Conservation (phyloP, 2,797 vertebrate species). For the Microctenopoma steveboyesi region DNA sequence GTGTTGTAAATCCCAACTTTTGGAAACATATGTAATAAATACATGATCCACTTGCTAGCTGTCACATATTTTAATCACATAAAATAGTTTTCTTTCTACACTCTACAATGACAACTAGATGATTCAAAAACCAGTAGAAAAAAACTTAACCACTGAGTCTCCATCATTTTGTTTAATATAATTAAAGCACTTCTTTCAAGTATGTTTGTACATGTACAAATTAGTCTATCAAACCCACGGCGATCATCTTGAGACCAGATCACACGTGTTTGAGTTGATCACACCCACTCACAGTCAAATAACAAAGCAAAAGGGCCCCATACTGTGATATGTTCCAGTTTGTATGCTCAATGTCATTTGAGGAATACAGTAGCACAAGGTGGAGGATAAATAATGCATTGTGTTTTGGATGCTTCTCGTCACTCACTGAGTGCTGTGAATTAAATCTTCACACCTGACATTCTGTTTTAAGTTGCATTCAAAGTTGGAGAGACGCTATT, state of each 20-base stretch:
- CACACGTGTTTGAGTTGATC: conserved; percentile 40
- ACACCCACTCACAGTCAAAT: conserved; percentile 45
- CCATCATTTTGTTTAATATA: neutral
- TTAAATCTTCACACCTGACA: conserved; percentile 34
- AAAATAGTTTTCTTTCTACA: too few species aligned
- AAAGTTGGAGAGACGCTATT: conserved; percentile 14
- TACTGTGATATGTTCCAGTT: conserved; percentile 76
- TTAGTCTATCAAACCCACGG: conserved; percentile 2
- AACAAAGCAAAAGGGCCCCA: conserved; percentile 43
- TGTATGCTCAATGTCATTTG: conserved; percentile 51
- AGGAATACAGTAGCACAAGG: conserved; percentile 53
- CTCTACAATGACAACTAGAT: too few species aligned
- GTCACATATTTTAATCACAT: too few species aligned
- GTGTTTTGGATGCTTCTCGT: conserved; percentile 39
- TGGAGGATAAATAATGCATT: conserved; percentile 58
- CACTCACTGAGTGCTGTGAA: conserved; percentile 1
- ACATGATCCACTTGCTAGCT: too few species aligned
- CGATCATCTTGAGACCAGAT: conserved; percentile 7
- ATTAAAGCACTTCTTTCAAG: neutral
- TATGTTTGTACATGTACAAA: conserved; percentile 2
- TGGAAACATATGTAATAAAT: too few species aligned
- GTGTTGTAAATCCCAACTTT: too few species aligned
- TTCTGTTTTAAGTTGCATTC: conserved; percentile 42
- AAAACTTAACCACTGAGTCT: too few species aligned
- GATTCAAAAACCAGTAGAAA: too few species aligned